Conservation (phyloP, 2,113 vertebrate genomes). For the Tringa solitaria region DNA sequence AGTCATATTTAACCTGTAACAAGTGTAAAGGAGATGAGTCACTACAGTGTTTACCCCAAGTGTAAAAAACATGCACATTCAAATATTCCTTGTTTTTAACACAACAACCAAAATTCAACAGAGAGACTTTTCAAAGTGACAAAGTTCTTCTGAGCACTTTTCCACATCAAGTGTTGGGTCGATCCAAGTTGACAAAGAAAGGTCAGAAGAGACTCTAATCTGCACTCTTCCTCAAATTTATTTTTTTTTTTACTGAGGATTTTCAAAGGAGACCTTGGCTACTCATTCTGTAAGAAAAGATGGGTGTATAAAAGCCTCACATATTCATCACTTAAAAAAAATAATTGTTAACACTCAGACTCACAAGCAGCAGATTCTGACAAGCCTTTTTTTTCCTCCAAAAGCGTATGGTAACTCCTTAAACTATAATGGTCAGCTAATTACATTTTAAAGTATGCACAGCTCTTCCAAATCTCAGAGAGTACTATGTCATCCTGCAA, state of each 20-base stretch:
- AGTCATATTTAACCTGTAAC: slow-evolving; percentile 77
- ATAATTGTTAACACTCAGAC: background rate
- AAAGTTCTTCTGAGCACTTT: background rate
- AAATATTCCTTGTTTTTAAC: background rate
- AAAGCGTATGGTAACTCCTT: background rate
- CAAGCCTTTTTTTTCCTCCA: background rate
- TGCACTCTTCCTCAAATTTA: background rate
- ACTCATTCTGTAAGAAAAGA: background rate
- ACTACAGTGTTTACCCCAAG: background rate
- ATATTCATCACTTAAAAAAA: background rate
- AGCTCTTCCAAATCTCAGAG: background rate
- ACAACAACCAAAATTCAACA: background rate
- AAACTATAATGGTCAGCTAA: background rate
- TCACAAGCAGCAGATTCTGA: background rate
- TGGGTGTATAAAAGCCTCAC: background rate
- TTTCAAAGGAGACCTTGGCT: background rate
- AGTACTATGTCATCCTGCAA: background rate
- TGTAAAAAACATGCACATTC: background rate
- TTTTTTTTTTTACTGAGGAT: background rate
- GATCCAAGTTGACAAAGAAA: background rate
- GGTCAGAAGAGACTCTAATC: background rate
- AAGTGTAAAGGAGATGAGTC: background rate
- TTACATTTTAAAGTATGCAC: background rate
- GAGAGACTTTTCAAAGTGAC: background rate
- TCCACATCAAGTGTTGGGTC: background rate